Evolutionary conservation across 2,797 vertebrate species (phyloP).

Genomic region (Apogon talboti): DNA sequence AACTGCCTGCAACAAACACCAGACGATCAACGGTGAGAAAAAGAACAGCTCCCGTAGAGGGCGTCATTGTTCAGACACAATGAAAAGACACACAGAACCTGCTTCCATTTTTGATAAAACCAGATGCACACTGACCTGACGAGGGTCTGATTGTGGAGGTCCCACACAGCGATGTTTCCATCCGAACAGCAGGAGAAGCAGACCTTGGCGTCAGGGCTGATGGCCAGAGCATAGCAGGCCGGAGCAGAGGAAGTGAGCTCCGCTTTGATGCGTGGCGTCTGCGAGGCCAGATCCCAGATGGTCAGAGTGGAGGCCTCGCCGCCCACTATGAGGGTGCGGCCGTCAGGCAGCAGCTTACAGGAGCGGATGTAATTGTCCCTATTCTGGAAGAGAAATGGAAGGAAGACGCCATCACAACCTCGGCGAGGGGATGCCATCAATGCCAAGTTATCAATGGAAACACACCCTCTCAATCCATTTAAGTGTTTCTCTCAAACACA

Average conservation of each 20-base stretch:
- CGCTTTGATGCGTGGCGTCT: conserved; percentile 95
- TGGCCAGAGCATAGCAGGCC: conserved; percentile 95
- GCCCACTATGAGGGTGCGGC: conserved; percentile 95
- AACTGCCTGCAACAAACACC: conserved; percentile 87
- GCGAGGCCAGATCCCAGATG: conserved; percentile 97
- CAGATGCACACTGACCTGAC: conserved; percentile 86
- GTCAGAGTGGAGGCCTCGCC: conserved; percentile 95
- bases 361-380: conserved; percentile 98
- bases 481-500: too few relatives aligned
- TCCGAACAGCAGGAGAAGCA: conserved; percentile 98
- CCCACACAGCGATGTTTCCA: conserved; percentile 97
- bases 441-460: not conserved
- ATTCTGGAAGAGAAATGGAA: conserved; percentile 82
- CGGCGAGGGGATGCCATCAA: conserved; percentile 1
- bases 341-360: conserved; percentile 96
- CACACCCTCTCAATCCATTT: too few relatives aligned
- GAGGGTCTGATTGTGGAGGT: conserved; percentile 96
- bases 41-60: not conserved
- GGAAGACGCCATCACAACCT: accelerated
- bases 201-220: conserved; percentile 97
- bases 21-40: conserved; percentile 3
- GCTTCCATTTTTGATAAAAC: not conserved
- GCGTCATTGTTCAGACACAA: conserved; percentile 12
- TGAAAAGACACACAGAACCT: not conserved
- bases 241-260: conserved; percentile 95